phyloP scores from a whole-genome alignment of 2,113 vertebrate genomes.

The Origma solitaria region DNA sequence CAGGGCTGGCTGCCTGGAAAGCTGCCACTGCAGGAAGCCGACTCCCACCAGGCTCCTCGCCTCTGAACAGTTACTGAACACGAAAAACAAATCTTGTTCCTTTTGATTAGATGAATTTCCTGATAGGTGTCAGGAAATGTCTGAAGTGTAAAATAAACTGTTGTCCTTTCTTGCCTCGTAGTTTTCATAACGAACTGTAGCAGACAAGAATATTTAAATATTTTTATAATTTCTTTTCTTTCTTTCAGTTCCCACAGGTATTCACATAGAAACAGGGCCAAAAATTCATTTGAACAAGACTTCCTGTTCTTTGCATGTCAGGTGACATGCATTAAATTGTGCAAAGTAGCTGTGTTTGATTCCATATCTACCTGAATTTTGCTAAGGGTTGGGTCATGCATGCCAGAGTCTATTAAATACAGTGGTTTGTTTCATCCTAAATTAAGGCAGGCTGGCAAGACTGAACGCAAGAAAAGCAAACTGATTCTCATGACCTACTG shows the following conservation, averaged over 20 bases:
- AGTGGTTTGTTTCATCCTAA: neutral
- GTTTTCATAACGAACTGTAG: neutral
- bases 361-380: neutral
- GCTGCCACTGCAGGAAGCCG: rapidly evolving
- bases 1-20: neutral
- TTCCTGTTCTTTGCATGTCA: neutral
- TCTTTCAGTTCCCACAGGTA: neutral
- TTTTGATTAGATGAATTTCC: neutral
- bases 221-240: constrained; percentile 2
- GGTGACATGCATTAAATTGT: neutral
- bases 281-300: neutral
- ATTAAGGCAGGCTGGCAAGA: neutral
- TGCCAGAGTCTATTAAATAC: neutral
- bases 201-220: neutral
- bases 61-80: neutral
- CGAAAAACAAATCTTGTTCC: neutral
- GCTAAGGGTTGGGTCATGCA: neutral
- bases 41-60: neutral
- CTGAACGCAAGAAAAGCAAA: neutral
- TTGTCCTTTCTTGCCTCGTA: neutral
- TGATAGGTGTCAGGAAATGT: constrained; percentile 40
- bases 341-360: constrained; percentile 9
- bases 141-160: constrained; percentile 20
- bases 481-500: neutral
- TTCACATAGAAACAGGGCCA: neutral